phyloP scores from a whole-genome alignment of 2,888 invertebrate species.

The Notocelia uddmanniana region DNA sequence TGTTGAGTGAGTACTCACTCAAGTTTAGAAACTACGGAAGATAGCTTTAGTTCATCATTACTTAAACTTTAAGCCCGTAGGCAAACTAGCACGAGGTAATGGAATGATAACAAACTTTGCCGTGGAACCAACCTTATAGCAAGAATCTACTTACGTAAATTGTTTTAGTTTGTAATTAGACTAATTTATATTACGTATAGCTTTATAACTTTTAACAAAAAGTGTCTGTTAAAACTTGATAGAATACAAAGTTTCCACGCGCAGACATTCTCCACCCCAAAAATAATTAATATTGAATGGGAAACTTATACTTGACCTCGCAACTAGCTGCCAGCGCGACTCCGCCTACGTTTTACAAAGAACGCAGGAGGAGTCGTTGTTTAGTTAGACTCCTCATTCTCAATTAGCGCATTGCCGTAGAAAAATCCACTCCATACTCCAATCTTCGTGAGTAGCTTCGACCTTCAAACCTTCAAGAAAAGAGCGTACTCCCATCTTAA shows the following conservation, averaged over 20 bases:
- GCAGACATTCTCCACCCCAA: too few relatives aligned
- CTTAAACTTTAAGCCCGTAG: conserved; percentile 6
- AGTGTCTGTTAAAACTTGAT: neutral
- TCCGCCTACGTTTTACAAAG: too few relatives aligned
- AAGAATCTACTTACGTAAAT: neutral
- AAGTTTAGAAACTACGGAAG: conserved; percentile 16
- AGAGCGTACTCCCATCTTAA: too few relatives aligned
- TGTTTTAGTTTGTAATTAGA: neutral
- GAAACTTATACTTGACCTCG: too few relatives aligned
- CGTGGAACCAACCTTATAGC: neutral
- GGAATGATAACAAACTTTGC: conserved; percentile 26
- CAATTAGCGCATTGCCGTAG: too few relatives aligned
- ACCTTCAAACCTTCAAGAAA: too few relatives aligned
- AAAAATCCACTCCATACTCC: too few relatives aligned
- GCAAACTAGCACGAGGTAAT: conserved; percentile 19
- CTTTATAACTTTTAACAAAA: neutral
- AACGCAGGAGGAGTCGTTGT: too few relatives aligned
- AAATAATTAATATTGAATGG: neutral
- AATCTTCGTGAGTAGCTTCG: too few relatives aligned
- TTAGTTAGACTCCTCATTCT: too few relatives aligned
- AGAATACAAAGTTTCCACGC: neutral
- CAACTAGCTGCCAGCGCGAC: too few relatives aligned
- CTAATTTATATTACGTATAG: too few relatives aligned
- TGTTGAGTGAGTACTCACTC: conserved; percentile 11
- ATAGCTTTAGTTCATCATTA: conserved; percentile 27